A percentile compares a stretch with the other conserved stretches of the same genome.
These are phyloP conservation scores for Arnoldichthys spilopterus DNA, from an alignment of 2,797 vertebrate genomes.

Conservation along the genomic window DNA sequence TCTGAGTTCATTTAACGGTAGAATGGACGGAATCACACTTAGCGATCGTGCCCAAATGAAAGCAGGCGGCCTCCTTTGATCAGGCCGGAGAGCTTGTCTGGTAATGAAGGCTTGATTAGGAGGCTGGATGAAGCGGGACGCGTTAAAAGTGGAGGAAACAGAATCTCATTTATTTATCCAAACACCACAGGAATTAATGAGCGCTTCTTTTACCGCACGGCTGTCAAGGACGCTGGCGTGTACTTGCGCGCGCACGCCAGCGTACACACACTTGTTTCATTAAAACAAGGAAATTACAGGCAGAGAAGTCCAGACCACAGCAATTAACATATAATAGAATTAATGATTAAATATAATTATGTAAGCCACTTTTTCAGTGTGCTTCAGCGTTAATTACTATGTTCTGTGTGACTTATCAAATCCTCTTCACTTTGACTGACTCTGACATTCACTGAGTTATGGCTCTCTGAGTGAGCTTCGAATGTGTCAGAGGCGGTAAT, in stretches of 20 bases:
- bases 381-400: slow-evolving; percentile 47
- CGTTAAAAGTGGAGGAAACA: slow-evolving; percentile 45
- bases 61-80: slow-evolving; percentile 32
- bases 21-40: slow-evolving; percentile 25
- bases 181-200: slow-evolving; percentile 48
- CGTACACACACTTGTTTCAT: slow-evolving; percentile 19
- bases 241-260: not conserved
- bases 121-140: slow-evolving; percentile 7
- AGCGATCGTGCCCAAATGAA: slow-evolving; percentile 25
- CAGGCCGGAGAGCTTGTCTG: slow-evolving; percentile 16
- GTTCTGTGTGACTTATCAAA: slow-evolving; percentile 46
- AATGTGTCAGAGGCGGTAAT: slow-evolving; percentile 28
- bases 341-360: slow-evolving; percentile 38
- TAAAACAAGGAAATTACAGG: slow-evolving; percentile 47
- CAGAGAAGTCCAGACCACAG: slow-evolving; percentile 30
- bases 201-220: slow-evolving; percentile 31
- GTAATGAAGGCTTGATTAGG: slow-evolving; percentile 44
- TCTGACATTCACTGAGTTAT: slow-evolving; percentile 30
- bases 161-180: slow-evolving; percentile 55
- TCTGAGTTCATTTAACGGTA: slow-evolving; percentile 26
- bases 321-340: slow-evolving; percentile 49
- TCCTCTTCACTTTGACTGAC: slow-evolving; percentile 39
- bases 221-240: slow-evolving; percentile 30
- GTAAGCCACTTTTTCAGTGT: slow-evolving; percentile 26
- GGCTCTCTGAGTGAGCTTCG: slow-evolving; percentile 32